Conservation (phyloP, 2,888 invertebrate genomes). For the Pristionchus mayeri region DNA sequence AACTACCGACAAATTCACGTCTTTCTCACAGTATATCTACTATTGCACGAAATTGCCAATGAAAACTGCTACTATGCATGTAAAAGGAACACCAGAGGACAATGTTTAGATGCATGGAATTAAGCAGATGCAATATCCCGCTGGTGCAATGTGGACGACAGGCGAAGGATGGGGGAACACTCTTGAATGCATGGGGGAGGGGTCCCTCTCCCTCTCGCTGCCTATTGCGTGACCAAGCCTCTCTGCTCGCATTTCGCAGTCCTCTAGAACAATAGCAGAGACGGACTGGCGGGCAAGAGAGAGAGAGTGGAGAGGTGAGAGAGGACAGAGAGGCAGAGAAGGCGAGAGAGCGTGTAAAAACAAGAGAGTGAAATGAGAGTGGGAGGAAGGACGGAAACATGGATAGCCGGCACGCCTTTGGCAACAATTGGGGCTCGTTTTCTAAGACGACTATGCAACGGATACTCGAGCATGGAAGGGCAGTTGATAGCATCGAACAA, state of each 20-base stretch:
- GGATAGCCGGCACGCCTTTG: background rate
- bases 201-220: background rate
- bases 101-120: too few relatives aligned
- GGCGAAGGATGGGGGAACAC: background rate
- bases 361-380: conserved; percentile 4
- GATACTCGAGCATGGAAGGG: too few relatives aligned
- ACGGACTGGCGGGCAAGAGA: background rate
- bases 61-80: too few relatives aligned
- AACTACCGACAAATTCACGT: too few relatives aligned
- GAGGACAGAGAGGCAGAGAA: background rate
- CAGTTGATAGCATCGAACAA: too few relatives aligned
- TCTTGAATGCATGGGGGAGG: background rate
- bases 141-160: too few relatives aligned
- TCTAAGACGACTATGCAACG: too few relatives aligned
- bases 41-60: too few relatives aligned
- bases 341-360: background rate
- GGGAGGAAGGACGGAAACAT: conserved; percentile 18
- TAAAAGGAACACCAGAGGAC: too few relatives aligned
- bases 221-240: conserved; percentile 29
- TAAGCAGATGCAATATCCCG: too few relatives aligned
- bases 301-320: background rate
- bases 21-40: too few relatives aligned
- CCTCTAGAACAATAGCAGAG: conserved; percentile 30
- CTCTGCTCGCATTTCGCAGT: conserved; percentile 34
- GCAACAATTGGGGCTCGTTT: conserved; percentile 39